Percentiles rank a stretch among this genome's conserved stretches.
Evolutionary conservation across 2,888 invertebrate species (phyloP).

Genomic region (Cataglyphis altisquamis): DNA sequence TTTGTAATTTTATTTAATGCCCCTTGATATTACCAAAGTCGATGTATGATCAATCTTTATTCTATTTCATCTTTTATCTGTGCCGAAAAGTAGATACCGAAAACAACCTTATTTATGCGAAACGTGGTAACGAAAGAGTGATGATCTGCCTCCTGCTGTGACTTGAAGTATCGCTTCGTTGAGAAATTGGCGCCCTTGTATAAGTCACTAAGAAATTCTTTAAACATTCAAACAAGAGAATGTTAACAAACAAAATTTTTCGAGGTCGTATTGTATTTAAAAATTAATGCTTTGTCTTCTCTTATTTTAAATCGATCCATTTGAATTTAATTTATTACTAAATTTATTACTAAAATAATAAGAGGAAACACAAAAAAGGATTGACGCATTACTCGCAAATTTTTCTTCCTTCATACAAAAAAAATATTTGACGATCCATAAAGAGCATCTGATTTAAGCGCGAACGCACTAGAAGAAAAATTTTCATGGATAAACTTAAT

Average conservation of each 20-base stretch:
- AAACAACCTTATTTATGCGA: constrained; percentile 7
- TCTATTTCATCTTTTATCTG: constrained; percentile 12
- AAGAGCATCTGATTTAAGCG: background rate
- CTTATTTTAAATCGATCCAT: background rate
- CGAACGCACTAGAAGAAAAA: background rate
- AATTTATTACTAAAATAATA: background rate
- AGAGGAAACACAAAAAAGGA: background rate
- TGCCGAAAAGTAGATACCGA: background rate
- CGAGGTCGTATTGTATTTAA: background rate
- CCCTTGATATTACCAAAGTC: constrained; percentile 7
- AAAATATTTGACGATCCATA: background rate
- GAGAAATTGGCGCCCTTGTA: constrained; percentile 32
- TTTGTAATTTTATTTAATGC: background rate
- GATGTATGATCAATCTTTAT: constrained; percentile 6
- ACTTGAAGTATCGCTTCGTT: constrained; percentile 51
- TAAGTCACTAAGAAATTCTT: constrained; percentile 57
- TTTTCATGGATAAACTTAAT: constrained; percentile 22
- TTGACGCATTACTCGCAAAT: background rate
- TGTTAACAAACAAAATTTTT: constrained; percentile 4
- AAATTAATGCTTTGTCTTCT: background rate
- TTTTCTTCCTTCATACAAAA: background rate
- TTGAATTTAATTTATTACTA: constrained; percentile 4
- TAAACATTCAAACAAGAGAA: constrained; percentile 59
- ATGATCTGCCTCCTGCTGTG: constrained; percentile 31
- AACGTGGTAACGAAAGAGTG: constrained; percentile 21